Conservation (phyloP, 2,888 invertebrate genomes). For the Spisula subtruncata region DNA sequence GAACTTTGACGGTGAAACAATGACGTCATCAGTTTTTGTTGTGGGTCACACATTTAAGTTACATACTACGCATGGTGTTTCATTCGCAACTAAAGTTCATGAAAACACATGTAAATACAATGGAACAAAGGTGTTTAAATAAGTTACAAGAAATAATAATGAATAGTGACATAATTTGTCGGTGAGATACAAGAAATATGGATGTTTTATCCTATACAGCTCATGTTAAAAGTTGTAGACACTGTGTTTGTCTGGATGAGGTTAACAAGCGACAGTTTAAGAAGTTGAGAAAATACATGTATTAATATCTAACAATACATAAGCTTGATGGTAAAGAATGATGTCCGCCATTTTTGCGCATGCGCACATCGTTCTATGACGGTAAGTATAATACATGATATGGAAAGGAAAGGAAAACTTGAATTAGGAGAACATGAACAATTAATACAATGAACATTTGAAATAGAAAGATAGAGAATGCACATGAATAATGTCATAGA, state of each 20-base stretch:
- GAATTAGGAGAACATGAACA: too few relatives aligned
- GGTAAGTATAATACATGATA: too few relatives aligned
- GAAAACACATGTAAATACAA: not conserved
- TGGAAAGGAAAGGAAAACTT: too few relatives aligned
- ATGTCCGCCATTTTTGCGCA: too few relatives aligned
- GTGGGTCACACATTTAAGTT: not conserved
- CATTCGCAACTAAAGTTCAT: not conserved
- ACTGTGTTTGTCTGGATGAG: not conserved
- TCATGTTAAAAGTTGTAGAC: not conserved
- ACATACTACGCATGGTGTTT: not conserved
- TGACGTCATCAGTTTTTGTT: not conserved
- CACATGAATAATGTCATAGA: too few relatives aligned
- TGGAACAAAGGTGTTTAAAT: not conserved
- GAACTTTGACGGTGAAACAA: not conserved
- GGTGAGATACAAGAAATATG: conserved; percentile 6
- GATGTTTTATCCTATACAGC: not conserved
- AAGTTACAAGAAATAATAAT: not conserved
- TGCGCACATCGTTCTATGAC: too few relatives aligned
- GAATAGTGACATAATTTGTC: not conserved
- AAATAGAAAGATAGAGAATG: too few relatives aligned
- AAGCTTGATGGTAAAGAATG: too few relatives aligned
- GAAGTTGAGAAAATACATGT: not conserved
- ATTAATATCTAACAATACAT: not conserved
- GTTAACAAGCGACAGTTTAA: not conserved
- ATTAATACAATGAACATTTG: too few relatives aligned